Base-by-base conservation (phyloP, 2,113 vertebrate genomes). In the Taurulus bubalis region DNA sequence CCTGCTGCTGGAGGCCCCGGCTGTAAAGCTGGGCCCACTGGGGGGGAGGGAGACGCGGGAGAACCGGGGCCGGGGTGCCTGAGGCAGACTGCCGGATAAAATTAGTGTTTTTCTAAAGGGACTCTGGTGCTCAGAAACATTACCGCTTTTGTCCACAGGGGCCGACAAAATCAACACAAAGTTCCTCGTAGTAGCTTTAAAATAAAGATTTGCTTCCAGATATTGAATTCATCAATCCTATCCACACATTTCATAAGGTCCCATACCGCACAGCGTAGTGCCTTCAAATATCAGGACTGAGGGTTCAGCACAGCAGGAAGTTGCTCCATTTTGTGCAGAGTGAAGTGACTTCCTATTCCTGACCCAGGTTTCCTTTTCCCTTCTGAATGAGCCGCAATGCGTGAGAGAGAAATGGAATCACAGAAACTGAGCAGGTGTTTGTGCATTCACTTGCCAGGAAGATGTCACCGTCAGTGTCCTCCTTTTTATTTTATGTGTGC, bases 341-440 rank as follows among this genome's bases (percentile, higher is more conserved):
- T 77, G 78, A 84, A 80, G 67, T 77, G 42, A 71, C 71, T 86
- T 84, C 80, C 82, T 83, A 67, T 69, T 90, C 64, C 65, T 81
- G 77, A 80, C 70, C 72, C 58, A 1, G 2, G 32, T 71, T 87
- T 86, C 86, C 78, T 40, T 72, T 80, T 85, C 49, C 71, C 75
- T 18, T 65, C 20, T 32, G 8, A 59, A 82, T 28, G 8, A 80
- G 45, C 77, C 7, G 3, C 34, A 2, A 45, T 71, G 75, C 10
- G 34, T 47, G 59, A 75, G n/a, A 67, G 72, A 79, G n/a, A 65
- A 82, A 77, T 40, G 30, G 8, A 36, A 67, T 58, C 34, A 36
- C 38, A 67, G 69, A 75, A 58, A 72, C 30, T 2, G 30, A 73
- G 79, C 82, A 89, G 75, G 76, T 86, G 78, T 71, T 81, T 2